phyloP scores from a whole-genome alignment of 2,888 invertebrate species.

The Drosophila austrosaltans region DNA sequence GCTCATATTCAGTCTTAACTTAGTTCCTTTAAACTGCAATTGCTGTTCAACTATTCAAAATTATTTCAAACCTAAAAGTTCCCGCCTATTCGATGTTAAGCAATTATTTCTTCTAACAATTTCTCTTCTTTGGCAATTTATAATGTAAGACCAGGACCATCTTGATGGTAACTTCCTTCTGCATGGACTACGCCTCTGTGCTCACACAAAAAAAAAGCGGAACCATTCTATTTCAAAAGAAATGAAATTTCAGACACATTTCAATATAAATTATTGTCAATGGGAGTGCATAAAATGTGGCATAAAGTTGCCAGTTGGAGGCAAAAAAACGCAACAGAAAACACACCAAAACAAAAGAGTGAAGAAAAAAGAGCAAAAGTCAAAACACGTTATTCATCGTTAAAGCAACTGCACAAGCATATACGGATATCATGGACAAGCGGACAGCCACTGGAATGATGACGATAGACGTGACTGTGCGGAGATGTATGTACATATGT shows the following conservation, averaged over 20 bases:
- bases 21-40: no score
- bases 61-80: no score
- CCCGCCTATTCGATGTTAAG: no score
- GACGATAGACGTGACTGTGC: conserved; percentile 60
- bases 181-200: no score
- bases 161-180: no score
- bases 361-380: conserved; percentile 1
- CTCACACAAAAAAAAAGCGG: neutral
- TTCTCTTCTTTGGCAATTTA: no score
- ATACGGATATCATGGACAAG: conserved; percentile 22
- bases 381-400: conserved; percentile 70
- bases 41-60: no score
- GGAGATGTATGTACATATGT: conserved; percentile 72
- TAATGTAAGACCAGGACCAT: no score
- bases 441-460: conserved; percentile 6
- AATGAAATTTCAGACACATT: conserved; percentile 52
- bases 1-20: no score
- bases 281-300: conserved; percentile 70
- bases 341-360: neutral
- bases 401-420: conserved; percentile 58
- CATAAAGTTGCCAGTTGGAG: conserved; percentile 58
- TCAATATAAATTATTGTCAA: conserved; percentile 77
- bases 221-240: neutral
- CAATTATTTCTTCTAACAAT: no score
- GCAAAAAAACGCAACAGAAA: conserved; percentile 36